Conservation (phyloP, 2,888 invertebrate species). For the Cheilosia grossa region DNA sequence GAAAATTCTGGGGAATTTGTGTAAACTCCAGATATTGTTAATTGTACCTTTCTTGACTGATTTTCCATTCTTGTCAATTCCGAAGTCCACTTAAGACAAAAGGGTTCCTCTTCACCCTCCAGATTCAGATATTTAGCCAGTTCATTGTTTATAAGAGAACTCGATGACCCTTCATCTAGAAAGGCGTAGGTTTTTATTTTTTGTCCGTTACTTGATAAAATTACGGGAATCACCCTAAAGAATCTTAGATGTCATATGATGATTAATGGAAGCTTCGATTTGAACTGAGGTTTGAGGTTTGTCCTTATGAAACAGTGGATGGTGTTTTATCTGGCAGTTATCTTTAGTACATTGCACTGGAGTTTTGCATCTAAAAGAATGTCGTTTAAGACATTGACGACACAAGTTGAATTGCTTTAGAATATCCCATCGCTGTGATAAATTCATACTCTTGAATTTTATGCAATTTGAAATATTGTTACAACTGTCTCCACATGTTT, state of each 20-base stretch:
- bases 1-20: background rate
- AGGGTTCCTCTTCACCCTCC: background rate
- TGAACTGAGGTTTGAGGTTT: no score
- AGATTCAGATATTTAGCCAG: constrained; percentile 19
- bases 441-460: background rate
- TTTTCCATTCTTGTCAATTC: constrained; percentile 13
- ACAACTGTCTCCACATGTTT: background rate
- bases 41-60: background rate
- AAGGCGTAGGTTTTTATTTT: background rate
- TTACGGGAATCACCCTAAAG: constrained; percentile 18
- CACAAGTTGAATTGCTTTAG: constrained; percentile 8
- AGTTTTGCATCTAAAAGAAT: background rate
- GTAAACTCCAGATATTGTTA: background rate
- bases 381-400: constrained; percentile 15
- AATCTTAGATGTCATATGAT: background rate
- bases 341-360: background rate
- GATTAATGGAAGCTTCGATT: constrained; percentile 5
- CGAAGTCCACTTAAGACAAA: constrained; percentile 36
- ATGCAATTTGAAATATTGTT: background rate
- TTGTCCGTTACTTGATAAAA: constrained; percentile 12
- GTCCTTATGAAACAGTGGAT: constrained; percentile 13
- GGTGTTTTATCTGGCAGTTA: constrained; percentile 15
- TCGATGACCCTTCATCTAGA: constrained; percentile 19
- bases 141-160: constrained; percentile 10
- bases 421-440: background rate